Conservation (phyloP, 2,113 vertebrate species). For the Corydoras sp. region DNA sequence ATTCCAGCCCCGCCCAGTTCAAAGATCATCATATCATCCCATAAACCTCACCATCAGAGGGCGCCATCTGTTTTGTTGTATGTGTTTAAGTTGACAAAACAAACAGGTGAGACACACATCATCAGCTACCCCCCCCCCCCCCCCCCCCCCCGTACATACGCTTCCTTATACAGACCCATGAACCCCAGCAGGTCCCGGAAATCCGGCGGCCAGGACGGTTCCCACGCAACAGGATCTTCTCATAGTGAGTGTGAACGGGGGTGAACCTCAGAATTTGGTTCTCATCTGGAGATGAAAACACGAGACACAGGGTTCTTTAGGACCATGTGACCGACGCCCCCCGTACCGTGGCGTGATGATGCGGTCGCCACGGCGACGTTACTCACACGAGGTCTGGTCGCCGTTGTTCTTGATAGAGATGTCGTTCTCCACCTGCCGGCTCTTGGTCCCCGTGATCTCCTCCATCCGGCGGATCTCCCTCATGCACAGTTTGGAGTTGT, state of each 20-base stretch:
- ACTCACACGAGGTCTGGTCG: conserved; percentile 93
- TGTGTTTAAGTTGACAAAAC: no score
- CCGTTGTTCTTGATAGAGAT: conserved; percentile 88
- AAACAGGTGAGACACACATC: no score
- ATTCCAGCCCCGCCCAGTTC: no score
- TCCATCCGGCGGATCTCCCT: conserved; percentile 90
- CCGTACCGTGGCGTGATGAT: no score
- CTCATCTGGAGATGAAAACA: conserved; percentile 71
- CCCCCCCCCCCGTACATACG: conserved; percentile 76
- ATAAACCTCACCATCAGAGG: no score
- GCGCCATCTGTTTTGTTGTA: no score
- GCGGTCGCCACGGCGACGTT: no score
- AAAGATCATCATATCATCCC: no score
- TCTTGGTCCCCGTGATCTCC: conserved; percentile 79
- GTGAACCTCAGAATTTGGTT: conserved; percentile 83
- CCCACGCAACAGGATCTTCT: conserved; percentile 90
- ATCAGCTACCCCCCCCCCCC: no score
- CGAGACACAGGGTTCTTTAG: neutral
- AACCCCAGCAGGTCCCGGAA: conserved; percentile 93
- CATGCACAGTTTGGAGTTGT: conserved; percentile 93
- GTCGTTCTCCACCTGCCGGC: conserved; percentile 82
- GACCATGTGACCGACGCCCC: neutral
- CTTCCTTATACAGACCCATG: conserved; percentile 96
- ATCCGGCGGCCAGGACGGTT: conserved; percentile 87
- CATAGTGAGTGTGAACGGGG: conserved; percentile 64